Evolutionary conservation across 1,140 invertebrate genomes (phyloP).

Genomic region (Trachymyrmex cornetzi): DNA sequence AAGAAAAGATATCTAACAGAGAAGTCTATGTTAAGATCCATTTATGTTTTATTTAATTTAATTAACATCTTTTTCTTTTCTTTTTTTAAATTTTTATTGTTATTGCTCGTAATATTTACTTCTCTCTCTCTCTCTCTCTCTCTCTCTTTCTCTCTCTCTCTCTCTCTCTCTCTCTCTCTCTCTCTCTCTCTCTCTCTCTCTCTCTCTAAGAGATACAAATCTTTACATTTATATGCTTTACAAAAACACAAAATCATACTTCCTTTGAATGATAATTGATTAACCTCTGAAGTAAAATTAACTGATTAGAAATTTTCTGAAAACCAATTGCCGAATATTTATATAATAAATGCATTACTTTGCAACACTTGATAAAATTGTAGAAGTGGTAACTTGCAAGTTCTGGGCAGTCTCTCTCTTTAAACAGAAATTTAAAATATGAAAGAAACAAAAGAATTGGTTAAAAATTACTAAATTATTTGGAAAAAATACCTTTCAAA

Average conservation of each 20-base stretch:
- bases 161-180: no score
- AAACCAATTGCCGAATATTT: not conserved
- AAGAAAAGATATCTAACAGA: not conserved
- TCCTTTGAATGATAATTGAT: not conserved
- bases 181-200: no score
- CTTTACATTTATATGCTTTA: no score
- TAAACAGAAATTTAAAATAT: not conserved
- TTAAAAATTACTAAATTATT: no score
- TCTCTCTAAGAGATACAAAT: no score
- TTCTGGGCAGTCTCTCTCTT: not conserved
- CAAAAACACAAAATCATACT: not conserved
- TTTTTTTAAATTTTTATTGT: not conserved
- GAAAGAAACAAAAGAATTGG: not conserved
- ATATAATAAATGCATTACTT: slow-evolving; percentile 6
- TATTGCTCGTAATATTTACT: not conserved
- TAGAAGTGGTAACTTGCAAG: not conserved
- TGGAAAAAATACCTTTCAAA: no score
- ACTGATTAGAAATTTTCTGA: not conserved
- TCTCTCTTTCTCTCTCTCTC: no score
- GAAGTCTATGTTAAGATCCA: slow-evolving; percentile 52
- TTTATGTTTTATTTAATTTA: not conserved
- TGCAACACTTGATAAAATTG: not conserved
- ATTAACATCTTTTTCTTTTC: not conserved
- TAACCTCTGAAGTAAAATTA: not conserved
- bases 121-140: no score